Evolutionary conservation across 2,888 invertebrate species (phyloP).

Genomic region (Lasioglossum malachurum): DNA sequence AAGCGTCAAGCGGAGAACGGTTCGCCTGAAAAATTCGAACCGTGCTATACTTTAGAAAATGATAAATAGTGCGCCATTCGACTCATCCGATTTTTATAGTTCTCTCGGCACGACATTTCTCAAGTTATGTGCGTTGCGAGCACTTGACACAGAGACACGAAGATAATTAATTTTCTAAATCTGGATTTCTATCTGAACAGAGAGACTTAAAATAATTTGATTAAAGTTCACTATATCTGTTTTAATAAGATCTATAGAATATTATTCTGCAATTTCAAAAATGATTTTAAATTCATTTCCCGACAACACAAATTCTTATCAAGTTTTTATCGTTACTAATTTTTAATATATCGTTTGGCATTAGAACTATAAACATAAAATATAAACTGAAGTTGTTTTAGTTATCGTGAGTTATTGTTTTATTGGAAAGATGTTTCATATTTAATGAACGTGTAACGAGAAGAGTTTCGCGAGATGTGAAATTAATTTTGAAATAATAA

Average conservation of each 20-base stretch:
- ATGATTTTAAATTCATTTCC: too few relatives aligned
- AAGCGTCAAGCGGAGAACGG: not conserved
- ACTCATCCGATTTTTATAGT: not conserved
- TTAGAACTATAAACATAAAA: not conserved
- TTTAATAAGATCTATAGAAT: too few relatives aligned
- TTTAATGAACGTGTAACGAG: not conserved
- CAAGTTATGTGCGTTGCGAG: not conserved
- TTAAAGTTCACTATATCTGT: too few relatives aligned
- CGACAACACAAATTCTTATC: not conserved
- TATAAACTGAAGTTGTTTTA: not conserved
- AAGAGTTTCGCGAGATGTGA: not conserved
- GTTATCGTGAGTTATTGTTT: not conserved
- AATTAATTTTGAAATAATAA: not conserved
- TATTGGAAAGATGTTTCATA: not conserved
- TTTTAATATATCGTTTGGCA: not conserved
- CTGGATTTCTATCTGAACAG: not conserved
- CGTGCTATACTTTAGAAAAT: constrained; percentile 16
- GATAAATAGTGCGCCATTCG: constrained; percentile 34
- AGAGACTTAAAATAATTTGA: not conserved
- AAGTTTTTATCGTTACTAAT: not conserved
- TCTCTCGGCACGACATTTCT: not conserved
- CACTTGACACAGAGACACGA: not conserved
- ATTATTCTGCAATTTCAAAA: too few relatives aligned
- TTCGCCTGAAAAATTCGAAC: constrained; percentile 28
- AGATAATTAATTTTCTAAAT: not conserved